phyloP scores from a whole-genome alignment of 2,888 invertebrate genomes.

The Heliconius charithonia region DNA sequence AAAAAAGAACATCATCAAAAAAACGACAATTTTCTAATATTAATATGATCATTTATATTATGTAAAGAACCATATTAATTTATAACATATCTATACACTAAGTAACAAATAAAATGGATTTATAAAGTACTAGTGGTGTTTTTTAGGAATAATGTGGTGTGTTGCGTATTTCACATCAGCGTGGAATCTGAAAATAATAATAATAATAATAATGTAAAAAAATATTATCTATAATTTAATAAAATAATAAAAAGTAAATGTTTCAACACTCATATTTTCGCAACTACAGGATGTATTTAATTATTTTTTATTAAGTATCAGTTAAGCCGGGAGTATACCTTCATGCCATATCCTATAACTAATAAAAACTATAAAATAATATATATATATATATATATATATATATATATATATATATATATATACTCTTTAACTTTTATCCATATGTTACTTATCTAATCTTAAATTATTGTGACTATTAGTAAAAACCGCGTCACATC shows the following conservation, averaged over 20 bases:
- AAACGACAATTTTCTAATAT: neutral
- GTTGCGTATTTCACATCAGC: conserved; percentile 73
- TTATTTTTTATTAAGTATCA: no score
- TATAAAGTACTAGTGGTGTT: conserved; percentile 49
- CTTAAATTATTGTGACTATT: no score
- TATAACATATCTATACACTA: conserved; percentile 19
- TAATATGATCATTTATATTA: conserved; percentile 7
- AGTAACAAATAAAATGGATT: conserved; percentile 23
- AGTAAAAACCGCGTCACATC: no score
- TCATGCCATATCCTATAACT: no score
- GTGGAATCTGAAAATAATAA: conserved; percentile 65
- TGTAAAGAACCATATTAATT: conserved; percentile 1
- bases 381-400: no score
- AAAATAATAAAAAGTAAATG: neutral
- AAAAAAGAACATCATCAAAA: neutral
- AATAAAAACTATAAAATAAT: no score
- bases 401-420: no score
- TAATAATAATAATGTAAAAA: conserved; percentile 1
- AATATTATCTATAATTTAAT: neutral
- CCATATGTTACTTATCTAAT: no score
- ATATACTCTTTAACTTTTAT: no score
- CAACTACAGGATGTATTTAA: neutral
- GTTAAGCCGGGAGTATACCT: no score
- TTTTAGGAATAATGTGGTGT: conserved; percentile 68
- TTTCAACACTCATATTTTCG: neutral